Evolutionary conservation across 2,113 vertebrate genomes (phyloP).

Genomic region (Neodon shergylaensis): DNA sequence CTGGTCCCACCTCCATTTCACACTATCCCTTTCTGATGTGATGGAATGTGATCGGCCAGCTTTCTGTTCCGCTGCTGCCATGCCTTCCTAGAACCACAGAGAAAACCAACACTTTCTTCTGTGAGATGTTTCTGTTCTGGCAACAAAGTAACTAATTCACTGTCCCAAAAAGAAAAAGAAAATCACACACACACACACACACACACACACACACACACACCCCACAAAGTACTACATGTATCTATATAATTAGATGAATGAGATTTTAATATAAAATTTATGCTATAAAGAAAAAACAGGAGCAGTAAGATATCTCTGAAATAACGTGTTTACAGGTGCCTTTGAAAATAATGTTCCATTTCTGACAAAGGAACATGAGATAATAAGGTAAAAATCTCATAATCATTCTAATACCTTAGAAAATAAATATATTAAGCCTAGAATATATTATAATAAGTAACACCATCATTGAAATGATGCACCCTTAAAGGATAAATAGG

Average conservation of each 20-base stretch:
- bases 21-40: neutral
- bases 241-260: neutral
- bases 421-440: constrained; percentile 14
- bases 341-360: constrained; percentile 17
- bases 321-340: neutral
- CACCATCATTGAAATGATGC: neutral
- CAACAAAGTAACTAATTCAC: neutral
- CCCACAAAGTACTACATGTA: neutral
- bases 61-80: neutral
- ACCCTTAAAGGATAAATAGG: neutral
- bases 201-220: no score
- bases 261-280: neutral
- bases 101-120: neutral
- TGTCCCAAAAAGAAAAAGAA: neutral
- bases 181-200: neutral
- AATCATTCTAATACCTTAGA: neutral
- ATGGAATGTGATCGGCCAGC: neutral
- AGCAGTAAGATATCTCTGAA: neutral
- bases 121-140: neutral
- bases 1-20: neutral
- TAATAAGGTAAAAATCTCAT: neutral
- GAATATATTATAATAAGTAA: neutral
- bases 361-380: constrained; percentile 25
- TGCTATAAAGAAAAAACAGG: neutral
- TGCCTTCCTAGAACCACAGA: neutral